A percentile compares a stretch with the other conserved stretches of the same genome.
These are phyloP conservation scores for Coluber constrictor DNA, from an alignment of 2,797 vertebrate species.

Conservation along the genomic window DNA sequence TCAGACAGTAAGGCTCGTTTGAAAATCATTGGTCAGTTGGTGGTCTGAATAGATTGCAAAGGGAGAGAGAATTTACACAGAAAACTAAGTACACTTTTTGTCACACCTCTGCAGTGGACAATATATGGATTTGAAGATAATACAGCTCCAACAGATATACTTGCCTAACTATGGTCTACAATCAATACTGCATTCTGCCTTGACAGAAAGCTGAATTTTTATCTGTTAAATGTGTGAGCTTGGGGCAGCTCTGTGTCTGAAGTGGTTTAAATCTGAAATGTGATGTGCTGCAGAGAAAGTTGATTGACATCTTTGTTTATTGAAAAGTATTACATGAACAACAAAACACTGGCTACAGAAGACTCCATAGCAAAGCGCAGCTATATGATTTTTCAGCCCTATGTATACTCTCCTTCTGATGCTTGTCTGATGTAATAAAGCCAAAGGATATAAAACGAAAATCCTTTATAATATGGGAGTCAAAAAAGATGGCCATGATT, in stretches of 20 bases:
- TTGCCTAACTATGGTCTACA: conserved; percentile 68
- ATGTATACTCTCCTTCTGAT: conserved; percentile 71
- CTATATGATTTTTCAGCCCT: conserved; percentile 74
- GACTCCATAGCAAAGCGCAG: conserved; percentile 66
- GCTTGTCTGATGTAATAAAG: conserved; percentile 75
- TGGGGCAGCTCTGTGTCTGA: conserved; percentile 77
- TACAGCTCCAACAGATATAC: conserved; percentile 60
- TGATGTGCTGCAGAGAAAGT: conserved; percentile 73
- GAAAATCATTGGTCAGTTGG: conserved; percentile 61
- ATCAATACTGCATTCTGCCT: conserved; percentile 75
- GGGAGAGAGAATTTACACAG: conserved; percentile 42
- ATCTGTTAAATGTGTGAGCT: conserved; percentile 77
- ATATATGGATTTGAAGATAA: conserved; percentile 63
- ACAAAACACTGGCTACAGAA: conserved; percentile 68
- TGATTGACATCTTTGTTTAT: conserved; percentile 84
- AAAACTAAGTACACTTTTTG: conserved; percentile 50
- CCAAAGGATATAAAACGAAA: conserved; percentile 66
- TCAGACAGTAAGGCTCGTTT: conserved; percentile 42
- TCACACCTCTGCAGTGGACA: conserved; percentile 50
- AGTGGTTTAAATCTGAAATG: conserved; percentile 77
- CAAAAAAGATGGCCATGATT: conserved; percentile 65
- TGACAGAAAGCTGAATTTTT: conserved; percentile 80
- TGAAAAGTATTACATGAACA: conserved; percentile 81
- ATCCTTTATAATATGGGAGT: conserved; percentile 65
- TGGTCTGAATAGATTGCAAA: conserved; percentile 45